phyloP scores from a whole-genome alignment of 2,888 invertebrate species.

The Dromius quadrimaculatus region DNA sequence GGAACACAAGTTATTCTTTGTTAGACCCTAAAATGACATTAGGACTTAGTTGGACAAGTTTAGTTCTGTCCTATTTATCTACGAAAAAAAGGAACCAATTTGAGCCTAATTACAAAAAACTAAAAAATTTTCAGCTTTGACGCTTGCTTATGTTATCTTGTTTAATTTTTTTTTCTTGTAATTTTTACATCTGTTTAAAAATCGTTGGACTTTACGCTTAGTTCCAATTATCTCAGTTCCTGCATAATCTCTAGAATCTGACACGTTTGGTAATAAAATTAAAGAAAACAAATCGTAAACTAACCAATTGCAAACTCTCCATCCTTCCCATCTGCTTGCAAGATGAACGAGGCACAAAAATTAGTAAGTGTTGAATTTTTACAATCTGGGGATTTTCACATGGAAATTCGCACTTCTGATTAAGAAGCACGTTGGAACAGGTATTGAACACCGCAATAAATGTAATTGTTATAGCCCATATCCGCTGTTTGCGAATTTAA shows the following conservation, averaged over 20 bases:
- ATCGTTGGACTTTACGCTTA: too few relatives aligned
- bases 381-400: not conserved
- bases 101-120: too few relatives aligned
- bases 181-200: too few relatives aligned
- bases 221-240: too few relatives aligned
- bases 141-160: too few relatives aligned
- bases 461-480: constrained; percentile 9
- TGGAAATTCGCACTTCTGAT: constrained; percentile 21
- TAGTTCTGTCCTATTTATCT: too few relatives aligned
- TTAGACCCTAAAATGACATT: too few relatives aligned
- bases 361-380: constrained; percentile 1
- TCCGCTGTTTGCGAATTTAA: constrained; percentile 9
- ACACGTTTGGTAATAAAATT: constrained; percentile 15
- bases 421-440: constrained; percentile 1
- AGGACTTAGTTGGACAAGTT: too few relatives aligned
- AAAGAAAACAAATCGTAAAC: constrained; percentile 28
- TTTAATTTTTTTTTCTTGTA: too few relatives aligned
- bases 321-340: constrained; percentile 15
- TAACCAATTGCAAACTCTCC: constrained; percentile 1
- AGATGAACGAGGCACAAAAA: not conserved
- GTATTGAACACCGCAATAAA: constrained; percentile 11
- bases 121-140: too few relatives aligned
- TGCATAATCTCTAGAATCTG: too few relatives aligned
- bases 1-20: not conserved
- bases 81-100: too few relatives aligned